Evolutionary conservation across 1,140 invertebrate genomes (phyloP), one percentile per base, ranked within the genome.

Genomic region (Leptinotarsa undecemlineata): DNA sequence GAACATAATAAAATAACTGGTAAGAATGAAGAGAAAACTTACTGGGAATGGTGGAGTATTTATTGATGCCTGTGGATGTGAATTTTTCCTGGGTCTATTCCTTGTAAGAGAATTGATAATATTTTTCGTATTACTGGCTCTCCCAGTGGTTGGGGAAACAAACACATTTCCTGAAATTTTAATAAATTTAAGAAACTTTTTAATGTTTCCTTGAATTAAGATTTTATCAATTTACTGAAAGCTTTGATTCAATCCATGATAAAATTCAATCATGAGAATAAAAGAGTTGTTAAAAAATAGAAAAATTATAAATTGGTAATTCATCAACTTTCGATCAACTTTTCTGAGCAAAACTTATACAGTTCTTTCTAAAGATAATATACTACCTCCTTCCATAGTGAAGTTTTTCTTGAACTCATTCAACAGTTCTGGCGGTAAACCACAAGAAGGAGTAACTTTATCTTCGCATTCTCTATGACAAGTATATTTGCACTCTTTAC

Each of bases 401-500:
- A 76, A 90, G 33, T 42, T 42, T 82, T 90, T 89, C 82, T 91
- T 92, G 82, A 93, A 97, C 76, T 93, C 91, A 73, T 94, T 90
- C 20, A 97, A 89, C 80, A 94, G 91, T 84, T 93, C 94, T 63
- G 90, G 89, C 33, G 96, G 95, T 78, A 98, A 86, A 51, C 95
- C 95, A 86, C 96, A 98, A 47, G 95, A 96, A 1, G 95, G 94
- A 78, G 95, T 93, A 76, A 96, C 96, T 88, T 95, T 96, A 26
- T 90, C 90, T 81, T 94, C 93, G 86, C 97, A 98, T 82, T 97
- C 95, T 81, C 92, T 90, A 84, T 83, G 88, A 87, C 96, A 98
- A 81, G 95, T 95, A 87, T 95, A 98, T 88, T 97, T 98, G 90
- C 96, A 98, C 84, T 97, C 95, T 85, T 93, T 97, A 86, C 97